Conservation (phyloP, 2,797 vertebrate species). For the Scolopax bukidnonensis region DNA sequence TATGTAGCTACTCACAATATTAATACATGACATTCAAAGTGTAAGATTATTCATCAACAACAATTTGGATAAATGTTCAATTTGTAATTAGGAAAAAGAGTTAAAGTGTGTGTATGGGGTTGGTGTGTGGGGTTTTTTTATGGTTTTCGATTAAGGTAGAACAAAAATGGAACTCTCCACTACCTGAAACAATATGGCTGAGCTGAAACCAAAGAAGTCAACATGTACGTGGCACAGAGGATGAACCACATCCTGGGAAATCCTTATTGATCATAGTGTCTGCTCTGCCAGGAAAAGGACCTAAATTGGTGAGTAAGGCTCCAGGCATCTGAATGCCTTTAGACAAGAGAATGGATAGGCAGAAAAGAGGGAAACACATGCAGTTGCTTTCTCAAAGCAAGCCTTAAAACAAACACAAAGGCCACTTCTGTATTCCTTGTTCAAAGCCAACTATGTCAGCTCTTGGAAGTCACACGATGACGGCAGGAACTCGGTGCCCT, state of each 20-base stretch:
- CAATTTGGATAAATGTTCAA: background rate
- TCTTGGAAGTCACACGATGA: background rate
- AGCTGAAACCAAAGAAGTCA: background rate
- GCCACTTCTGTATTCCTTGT: background rate
- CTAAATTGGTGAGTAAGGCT: background rate
- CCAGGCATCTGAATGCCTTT: background rate
- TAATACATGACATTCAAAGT: background rate
- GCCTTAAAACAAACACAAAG: rapidly evolving
- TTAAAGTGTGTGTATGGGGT: background rate
- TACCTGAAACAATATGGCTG: background rate
- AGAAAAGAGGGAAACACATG: background rate
- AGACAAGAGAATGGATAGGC: background rate
- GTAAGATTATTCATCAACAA: background rate
- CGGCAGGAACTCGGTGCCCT: background rate
- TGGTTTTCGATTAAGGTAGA: background rate
- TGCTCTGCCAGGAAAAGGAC: background rate
- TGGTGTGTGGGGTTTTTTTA: background rate
- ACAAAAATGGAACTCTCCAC: background rate
- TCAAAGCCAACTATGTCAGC: background rate
- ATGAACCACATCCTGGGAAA: background rate
- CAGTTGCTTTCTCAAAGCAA: background rate
- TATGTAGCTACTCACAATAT: background rate
- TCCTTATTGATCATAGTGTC: background rate
- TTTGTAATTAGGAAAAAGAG: background rate
- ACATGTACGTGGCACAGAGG: background rate